Evolutionary conservation across 2,113 vertebrate genomes (phyloP).

Genomic region (Eurystomus gularis): DNA sequence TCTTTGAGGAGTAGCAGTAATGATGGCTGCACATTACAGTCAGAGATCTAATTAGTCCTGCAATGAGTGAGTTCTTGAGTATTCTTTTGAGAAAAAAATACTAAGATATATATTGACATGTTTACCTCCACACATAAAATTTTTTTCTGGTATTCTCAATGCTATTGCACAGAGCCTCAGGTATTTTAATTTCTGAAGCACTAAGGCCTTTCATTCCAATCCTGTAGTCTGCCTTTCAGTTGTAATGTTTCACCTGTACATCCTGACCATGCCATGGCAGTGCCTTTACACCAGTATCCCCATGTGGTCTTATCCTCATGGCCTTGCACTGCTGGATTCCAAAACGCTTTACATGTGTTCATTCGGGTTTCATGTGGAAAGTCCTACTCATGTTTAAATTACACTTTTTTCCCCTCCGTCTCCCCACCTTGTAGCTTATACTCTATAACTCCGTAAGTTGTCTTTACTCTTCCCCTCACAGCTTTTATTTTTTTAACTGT

Average conservation of each 20-base stretch:
- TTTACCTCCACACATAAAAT: background rate
- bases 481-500: background rate
- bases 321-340: background rate
- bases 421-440: background rate
- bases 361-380: background rate
- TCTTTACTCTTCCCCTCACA: background rate
- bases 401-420: background rate
- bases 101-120: too few species aligned
- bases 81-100: background rate
- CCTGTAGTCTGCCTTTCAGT: background rate
- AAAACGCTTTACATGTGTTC: background rate
- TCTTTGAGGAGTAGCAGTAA: background rate
- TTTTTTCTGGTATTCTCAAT: background rate
- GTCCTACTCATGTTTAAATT: background rate
- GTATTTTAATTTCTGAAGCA: background rate
- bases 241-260: background rate
- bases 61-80: background rate
- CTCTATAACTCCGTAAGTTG: background rate
- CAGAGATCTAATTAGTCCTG: background rate
- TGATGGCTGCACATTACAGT: background rate
- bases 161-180: rapidly evolving
- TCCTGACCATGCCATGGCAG: background rate
- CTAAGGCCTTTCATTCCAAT: background rate
- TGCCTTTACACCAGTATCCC: background rate
- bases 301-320: background rate